Base-by-base conservation (phyloP, 2,888 invertebrate genomes). In the Nomada fucata region DNA sequence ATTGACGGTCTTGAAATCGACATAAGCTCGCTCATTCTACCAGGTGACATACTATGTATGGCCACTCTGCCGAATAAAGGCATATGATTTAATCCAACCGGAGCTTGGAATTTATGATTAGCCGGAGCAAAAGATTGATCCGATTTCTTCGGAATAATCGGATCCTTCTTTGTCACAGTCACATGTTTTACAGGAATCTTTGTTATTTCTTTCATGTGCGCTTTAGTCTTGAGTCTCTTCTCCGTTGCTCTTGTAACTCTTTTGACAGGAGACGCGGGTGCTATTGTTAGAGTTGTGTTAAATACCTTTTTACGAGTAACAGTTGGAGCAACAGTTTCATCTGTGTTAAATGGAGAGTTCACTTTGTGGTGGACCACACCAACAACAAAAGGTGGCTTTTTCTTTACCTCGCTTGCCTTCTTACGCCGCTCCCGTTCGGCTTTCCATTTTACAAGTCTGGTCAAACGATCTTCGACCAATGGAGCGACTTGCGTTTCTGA, bases 61-160 rank as follows among this genome's bases (percentile, higher is more conserved):
- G n/a, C 15, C 29, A 84, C 73, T 53, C 71, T 64, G 15, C 90
- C 91, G 82, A 90, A 90, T 61, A 92, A 61, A 18, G 91, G 90
- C 26, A 91, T 75, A 5, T 81, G 67, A 0, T 71, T 26, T 13
- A 91, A 47, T 0, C 89, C 93, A 0, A 26, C 1, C 13, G 20
- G 95, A 5, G 95, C 93, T 86, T 93, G 94, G 88, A 96, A 96
- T 15, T 91, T 84, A 20, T 95, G 94, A 93, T 95, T 94, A 73
- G 90, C 90, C 0, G 96, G 95, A 13, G 95, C 95, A 93, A 96
- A 95, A 0, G 95, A 95, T 52, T 91, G 67, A 90, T 90, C 64
- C 1, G 61, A 3, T 29, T 61, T 52, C 63, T 26, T 42, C 23
- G 63, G 2, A 5, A 15, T 13, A 11, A 0, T 47, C 15, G 47